Evolutionary conservation across 2,113 vertebrate species (phyloP).

Genomic region (Oryzias melastigma): DNA sequence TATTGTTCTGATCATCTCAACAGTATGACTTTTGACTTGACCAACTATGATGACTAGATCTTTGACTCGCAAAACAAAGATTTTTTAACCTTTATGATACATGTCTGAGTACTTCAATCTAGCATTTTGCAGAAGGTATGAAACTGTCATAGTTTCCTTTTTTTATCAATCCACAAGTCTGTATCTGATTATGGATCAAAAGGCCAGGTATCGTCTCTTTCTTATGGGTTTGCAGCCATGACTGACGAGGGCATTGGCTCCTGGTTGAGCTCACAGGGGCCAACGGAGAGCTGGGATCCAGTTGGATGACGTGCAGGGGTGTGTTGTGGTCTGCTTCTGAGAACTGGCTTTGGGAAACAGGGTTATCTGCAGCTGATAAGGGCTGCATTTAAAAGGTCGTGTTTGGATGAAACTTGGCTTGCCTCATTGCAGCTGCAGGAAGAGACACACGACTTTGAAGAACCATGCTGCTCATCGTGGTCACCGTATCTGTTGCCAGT

Average conservation of each 20-base stretch:
- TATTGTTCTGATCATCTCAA: too few species aligned
- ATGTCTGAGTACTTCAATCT: too few species aligned
- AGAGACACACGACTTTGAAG: neutral
- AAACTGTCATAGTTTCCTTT: too few species aligned
- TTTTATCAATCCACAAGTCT: too few species aligned
- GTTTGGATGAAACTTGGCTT: slow-evolving; percentile 21
- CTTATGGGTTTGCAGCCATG: too few species aligned
- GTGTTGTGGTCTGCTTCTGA: slow-evolving; percentile 72
- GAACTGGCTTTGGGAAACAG: slow-evolving; percentile 53
- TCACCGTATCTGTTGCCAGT: slow-evolving; percentile 55
- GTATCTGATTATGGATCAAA: too few species aligned
- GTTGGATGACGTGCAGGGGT: slow-evolving; percentile 68
- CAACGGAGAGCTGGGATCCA: slow-evolving; percentile 30
- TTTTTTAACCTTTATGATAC: too few species aligned
- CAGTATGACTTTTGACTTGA: too few species aligned
- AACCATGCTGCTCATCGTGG: slow-evolving; percentile 52
- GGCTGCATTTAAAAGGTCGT: slow-evolving; percentile 80
- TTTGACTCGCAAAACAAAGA: too few species aligned
- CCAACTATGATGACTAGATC: too few species aligned
- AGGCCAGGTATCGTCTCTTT: too few species aligned
- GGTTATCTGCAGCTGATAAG: slow-evolving; percentile 82
- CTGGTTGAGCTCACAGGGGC: slow-evolving; percentile 1
- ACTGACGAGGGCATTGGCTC: neutral
- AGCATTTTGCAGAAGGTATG: too few species aligned
- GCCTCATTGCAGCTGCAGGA: slow-evolving; percentile 20